Conservation (phyloP, 1,140 invertebrate species). For the Adelges cooleyi region DNA sequence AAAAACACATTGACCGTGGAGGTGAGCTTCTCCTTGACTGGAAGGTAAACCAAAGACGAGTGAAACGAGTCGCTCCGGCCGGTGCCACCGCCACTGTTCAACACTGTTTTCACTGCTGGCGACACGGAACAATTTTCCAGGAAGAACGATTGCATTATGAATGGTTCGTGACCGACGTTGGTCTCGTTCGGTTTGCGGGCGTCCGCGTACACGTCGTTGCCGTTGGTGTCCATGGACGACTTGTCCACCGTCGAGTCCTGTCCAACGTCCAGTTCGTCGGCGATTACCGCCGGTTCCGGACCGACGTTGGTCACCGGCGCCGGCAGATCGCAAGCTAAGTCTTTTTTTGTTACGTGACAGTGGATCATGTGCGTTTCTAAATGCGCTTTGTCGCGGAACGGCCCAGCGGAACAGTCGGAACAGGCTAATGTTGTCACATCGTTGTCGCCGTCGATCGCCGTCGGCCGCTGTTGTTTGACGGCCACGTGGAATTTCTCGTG, state of each 20-base stretch:
- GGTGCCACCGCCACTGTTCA: constrained; percentile 32
- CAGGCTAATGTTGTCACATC: not conserved
- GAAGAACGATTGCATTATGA: constrained; percentile 76
- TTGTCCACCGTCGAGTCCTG: constrained; percentile 15
- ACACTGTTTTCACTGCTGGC: constrained; percentile 38
- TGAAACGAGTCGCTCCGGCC: constrained; percentile 48
- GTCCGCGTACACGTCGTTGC: constrained; percentile 31
- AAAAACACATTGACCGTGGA: constrained; percentile 76
- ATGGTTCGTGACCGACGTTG: constrained; percentile 37
- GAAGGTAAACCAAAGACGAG: constrained; percentile 81
- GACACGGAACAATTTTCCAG: constrained; percentile 42
- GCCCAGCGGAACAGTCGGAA: not conserved
- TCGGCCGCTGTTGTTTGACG: not conserved
- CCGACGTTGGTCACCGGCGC: not conserved
- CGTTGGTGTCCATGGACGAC: not conserved
- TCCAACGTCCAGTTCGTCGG: constrained; percentile 6
- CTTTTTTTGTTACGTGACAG: too few relatives aligned
- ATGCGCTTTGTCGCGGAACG: not conserved
- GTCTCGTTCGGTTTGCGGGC: constrained; percentile 34
- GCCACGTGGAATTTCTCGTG: constrained; percentile 67
- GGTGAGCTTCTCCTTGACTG: constrained; percentile 70
- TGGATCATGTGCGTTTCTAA: not conserved
- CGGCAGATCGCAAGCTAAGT: too few relatives aligned
- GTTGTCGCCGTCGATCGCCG: not conserved
- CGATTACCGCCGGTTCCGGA: not conserved